Evolutionary conservation across 2,113 vertebrate genomes (phyloP).

Genomic region (Ibidorhyncha struthersii): DNA sequence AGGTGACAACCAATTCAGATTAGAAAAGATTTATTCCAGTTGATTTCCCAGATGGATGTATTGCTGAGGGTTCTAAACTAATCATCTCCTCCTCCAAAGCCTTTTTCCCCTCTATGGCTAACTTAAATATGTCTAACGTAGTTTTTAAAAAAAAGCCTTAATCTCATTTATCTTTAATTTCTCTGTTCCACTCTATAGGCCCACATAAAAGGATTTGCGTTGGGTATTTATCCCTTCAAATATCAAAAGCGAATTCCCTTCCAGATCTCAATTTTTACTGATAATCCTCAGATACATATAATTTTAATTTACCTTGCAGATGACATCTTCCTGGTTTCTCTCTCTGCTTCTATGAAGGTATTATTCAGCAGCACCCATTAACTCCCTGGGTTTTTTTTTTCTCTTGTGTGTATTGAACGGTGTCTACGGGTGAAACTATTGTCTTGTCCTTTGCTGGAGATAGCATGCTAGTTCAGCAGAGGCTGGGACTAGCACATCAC

Average conservation of each 20-base stretch:
- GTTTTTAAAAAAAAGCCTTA: constrained; percentile 27
- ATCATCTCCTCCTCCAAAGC: constrained; percentile 16
- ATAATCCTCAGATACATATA: constrained; percentile 44
- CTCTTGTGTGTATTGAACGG: neutral
- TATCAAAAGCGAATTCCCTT: constrained; percentile 61
- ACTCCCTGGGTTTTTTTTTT: neutral
- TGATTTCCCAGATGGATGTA: constrained; percentile 27
- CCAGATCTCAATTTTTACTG: constrained; percentile 51
- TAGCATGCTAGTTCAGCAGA: neutral
- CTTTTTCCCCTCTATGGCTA: neutral
- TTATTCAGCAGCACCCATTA: constrained; percentile 19
- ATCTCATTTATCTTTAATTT: constrained; percentile 67
- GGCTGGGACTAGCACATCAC: neutral
- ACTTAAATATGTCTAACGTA: constrained; percentile 15
- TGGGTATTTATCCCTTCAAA: constrained; percentile 40
- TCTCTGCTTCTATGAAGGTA: constrained; percentile 11
- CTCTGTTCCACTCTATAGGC: constrained; percentile 24
- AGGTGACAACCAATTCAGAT: neutral
- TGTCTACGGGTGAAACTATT: neutral
- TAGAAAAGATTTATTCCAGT: neutral
- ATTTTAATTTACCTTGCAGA: constrained; percentile 64
- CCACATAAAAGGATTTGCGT: constrained; percentile 44
- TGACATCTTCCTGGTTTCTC: constrained; percentile 48
- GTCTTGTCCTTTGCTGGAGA: neutral
- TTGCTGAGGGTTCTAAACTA: constrained; percentile 18